These are phyloP conservation scores for Ectemnius continuus DNA, from an alignment of 2,888 invertebrate genomes.

Conservation along the genomic window DNA sequence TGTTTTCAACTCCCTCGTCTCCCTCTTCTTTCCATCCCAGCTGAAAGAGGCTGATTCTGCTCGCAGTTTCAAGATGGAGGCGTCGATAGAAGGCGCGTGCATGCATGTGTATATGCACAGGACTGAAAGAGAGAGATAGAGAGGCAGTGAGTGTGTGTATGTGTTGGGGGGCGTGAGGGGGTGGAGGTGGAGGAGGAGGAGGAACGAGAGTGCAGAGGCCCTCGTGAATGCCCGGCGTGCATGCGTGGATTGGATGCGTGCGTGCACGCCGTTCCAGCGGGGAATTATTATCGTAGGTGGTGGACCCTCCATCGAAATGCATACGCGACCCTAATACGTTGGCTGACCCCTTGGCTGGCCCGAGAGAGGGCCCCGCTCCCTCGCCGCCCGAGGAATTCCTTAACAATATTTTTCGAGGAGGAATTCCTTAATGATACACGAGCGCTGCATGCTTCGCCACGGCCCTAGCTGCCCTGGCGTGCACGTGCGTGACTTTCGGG, in stretches of 20 bases:
- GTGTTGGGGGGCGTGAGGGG: neutral
- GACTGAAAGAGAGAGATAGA: neutral
- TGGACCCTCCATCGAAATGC: constrained; percentile 41
- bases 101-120: neutral
- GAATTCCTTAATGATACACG: constrained; percentile 47
- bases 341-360: constrained; percentile 28
- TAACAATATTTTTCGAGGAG: constrained; percentile 35
- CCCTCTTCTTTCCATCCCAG: constrained; percentile 23
- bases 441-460: constrained; percentile 22
- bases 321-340: constrained; percentile 33
- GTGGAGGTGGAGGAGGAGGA: neutral
- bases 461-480: neutral
- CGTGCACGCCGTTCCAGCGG: constrained; percentile 23
- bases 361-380: constrained; percentile 14
- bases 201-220: neutral
- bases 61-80: constrained; percentile 44
- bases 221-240: constrained; percentile 2
- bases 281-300: constrained; percentile 46
- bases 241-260: constrained; percentile 31
- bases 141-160: no score
- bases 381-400: constrained; percentile 36
- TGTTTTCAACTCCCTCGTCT: constrained; percentile 8
- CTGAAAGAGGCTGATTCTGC: constrained; percentile 14
- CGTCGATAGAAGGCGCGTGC: constrained; percentile 35
- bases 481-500: constrained; percentile 24